Evolutionary conservation across 2,888 invertebrate species (phyloP).

Genomic region (Morpho achilles): DNA sequence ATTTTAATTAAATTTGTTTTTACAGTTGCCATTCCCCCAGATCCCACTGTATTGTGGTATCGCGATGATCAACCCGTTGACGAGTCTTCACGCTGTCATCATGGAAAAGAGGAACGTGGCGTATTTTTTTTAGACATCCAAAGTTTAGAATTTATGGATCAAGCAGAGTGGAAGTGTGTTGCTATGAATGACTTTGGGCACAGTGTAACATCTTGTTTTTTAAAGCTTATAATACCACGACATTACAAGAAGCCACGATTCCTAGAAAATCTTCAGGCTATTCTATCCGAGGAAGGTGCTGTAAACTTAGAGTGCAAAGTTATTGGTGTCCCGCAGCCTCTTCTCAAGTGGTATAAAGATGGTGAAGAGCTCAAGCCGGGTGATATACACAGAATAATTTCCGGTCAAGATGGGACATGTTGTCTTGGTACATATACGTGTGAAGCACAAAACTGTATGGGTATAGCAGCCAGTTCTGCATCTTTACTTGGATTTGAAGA

Average conservation of each 20-base stretch:
- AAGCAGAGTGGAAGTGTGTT: slow-evolving; percentile 95
- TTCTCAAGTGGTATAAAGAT: slow-evolving; percentile 96
- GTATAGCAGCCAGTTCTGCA: slow-evolving; percentile 91
- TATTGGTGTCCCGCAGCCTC: slow-evolving; percentile 93
- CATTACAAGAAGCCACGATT: slow-evolving; percentile 94
- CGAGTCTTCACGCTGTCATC: slow-evolving; percentile 81
- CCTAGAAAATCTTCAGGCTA: slow-evolving; percentile 90
- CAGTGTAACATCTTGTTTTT: slow-evolving; percentile 91
- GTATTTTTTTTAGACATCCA: slow-evolving; percentile 85
- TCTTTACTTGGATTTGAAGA: slow-evolving; percentile 93
- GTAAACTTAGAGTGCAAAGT: slow-evolving; percentile 96
- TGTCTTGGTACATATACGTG: slow-evolving; percentile 94
- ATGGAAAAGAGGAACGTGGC: slow-evolving; percentile 84
- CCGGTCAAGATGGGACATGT: slow-evolving; percentile 93
- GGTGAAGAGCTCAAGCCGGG: slow-evolving; percentile 93
- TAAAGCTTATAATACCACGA: slow-evolving; percentile 90
- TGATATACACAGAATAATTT: slow-evolving; percentile 93
- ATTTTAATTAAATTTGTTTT: neutral
- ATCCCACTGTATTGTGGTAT: slow-evolving; percentile 92
- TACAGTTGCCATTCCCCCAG: slow-evolving; percentile 87
- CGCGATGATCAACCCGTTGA: slow-evolving; percentile 90
- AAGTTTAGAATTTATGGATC: slow-evolving; percentile 88
- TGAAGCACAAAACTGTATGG: slow-evolving; percentile 95
- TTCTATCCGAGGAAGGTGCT: slow-evolving; percentile 92
- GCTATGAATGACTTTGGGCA: slow-evolving; percentile 94